Conservation (phyloP, 2,113 vertebrate genomes). For the Acanthisitta chloris region DNA sequence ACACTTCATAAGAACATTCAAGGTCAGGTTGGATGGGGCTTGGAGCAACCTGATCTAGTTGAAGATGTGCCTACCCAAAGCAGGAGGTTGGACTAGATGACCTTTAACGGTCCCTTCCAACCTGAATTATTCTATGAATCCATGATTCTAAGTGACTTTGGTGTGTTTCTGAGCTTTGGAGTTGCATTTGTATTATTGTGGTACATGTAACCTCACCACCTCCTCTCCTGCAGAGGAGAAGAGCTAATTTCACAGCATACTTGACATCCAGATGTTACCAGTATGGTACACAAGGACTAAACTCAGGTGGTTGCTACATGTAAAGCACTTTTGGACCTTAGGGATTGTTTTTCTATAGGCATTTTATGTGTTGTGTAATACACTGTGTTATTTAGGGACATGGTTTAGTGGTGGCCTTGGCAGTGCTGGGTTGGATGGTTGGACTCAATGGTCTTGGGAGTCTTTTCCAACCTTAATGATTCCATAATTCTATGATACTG, state of each 20-base stretch:
- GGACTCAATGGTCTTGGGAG: neutral
- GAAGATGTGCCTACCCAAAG: neutral
- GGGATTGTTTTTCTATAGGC: neutral
- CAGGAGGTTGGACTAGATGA: neutral
- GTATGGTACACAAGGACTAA: accelerated
- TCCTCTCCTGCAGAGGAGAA: neutral
- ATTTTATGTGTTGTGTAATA: neutral
- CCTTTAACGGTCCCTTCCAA: neutral
- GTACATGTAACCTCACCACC: accelerated
- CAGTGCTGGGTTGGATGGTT: neutral
- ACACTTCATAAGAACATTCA: too few species aligned
- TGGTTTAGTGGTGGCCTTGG: neutral
- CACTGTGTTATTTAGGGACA: neutral
- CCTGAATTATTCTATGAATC: accelerated
- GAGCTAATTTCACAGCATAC: neutral
- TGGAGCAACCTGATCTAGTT: neutral
- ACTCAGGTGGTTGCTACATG: neutral
- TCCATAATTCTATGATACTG: neutral
- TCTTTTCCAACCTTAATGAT: neutral
- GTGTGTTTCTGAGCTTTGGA: neutral
- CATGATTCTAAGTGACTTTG: accelerated
- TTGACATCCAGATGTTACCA: neutral
- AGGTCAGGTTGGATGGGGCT: neutral
- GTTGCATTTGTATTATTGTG: neutral
- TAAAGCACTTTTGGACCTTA: neutral